phyloP scores from a whole-genome alignment of 2,797 vertebrate species.

The Kryptopterus vitreolus region DNA sequence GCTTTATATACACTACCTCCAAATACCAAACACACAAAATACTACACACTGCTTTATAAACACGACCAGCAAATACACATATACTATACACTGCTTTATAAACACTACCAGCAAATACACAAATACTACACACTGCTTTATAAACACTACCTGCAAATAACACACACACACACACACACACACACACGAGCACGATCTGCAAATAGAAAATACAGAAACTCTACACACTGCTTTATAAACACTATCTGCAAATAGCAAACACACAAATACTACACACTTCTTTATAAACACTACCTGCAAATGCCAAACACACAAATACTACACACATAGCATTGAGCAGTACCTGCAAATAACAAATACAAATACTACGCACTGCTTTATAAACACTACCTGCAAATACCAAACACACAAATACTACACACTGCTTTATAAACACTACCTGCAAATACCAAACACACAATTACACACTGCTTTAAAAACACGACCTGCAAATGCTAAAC shows the following conservation, averaged over 20 bases:
- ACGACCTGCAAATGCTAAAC: no score
- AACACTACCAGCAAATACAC: neutral
- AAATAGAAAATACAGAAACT: conserved; percentile 1
- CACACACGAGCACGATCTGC: no score
- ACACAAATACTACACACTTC: neutral
- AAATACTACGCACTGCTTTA: no score
- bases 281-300: neutral
- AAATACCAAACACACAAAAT: neutral
- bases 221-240: neutral
- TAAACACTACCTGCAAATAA: neutral
- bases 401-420: no score
- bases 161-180: neutral
- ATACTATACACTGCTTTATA: neutral
- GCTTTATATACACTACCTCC: neutral
- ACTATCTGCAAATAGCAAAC: neutral
- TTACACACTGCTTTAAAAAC: no score
- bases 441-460: no score
- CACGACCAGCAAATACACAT: neutral
- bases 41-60: neutral
- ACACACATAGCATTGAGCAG: no score
- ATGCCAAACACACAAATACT: neutral
- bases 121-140: neutral
- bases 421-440: no score
- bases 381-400: no score
- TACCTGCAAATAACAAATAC: no score